Percentiles rank a stretch among this genome's conserved stretches.
These are phyloP conservation scores for Chouioia cunea DNA, from an alignment of 2,888 invertebrate genomes.

Conservation along the genomic window DNA sequence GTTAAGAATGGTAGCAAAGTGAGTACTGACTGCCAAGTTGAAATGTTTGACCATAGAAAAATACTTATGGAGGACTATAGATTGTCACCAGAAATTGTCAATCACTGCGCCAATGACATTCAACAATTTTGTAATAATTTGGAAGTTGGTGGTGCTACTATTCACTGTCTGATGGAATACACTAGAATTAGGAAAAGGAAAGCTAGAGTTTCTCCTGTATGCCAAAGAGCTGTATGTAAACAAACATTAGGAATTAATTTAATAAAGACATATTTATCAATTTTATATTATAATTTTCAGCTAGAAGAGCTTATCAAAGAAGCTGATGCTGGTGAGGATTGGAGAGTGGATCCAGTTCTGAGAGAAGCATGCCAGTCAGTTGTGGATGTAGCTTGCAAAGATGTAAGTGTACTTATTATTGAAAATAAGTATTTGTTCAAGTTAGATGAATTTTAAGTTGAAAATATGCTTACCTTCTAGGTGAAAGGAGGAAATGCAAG, in stretches of 20 bases:
- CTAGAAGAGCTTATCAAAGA: constrained; percentile 86
- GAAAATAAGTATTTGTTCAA: not conserved
- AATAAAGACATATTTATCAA: constrained; percentile 7
- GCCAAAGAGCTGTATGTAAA: constrained; percentile 78
- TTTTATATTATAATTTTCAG: constrained; percentile 63
- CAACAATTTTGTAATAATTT: constrained; percentile 79
- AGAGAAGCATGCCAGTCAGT: constrained; percentile 88
- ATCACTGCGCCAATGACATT: constrained; percentile 89
- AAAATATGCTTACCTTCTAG: constrained; percentile 60
- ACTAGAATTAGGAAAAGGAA: constrained; percentile 77
- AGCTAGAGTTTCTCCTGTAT: constrained; percentile 77
- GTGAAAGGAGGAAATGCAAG: constrained; percentile 81
- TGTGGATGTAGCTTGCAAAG: constrained; percentile 82
- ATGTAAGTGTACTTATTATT: constrained; percentile 62
- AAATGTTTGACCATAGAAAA: constrained; percentile 92
- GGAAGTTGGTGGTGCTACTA: constrained; percentile 87
- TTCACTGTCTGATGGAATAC: constrained; percentile 95
- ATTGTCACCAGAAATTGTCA: constrained; percentile 92
- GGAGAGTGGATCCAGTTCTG: constrained; percentile 93
- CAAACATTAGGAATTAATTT: not conserved
- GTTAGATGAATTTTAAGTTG: not conserved
- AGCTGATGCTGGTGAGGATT: constrained; percentile 94
- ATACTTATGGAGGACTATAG: constrained; percentile 94
- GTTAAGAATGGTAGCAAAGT: constrained; percentile 81
- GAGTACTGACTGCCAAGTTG: constrained; percentile 83